phyloP scores from a whole-genome alignment of 2,888 invertebrate species.

The Xanthia icteritia region DNA sequence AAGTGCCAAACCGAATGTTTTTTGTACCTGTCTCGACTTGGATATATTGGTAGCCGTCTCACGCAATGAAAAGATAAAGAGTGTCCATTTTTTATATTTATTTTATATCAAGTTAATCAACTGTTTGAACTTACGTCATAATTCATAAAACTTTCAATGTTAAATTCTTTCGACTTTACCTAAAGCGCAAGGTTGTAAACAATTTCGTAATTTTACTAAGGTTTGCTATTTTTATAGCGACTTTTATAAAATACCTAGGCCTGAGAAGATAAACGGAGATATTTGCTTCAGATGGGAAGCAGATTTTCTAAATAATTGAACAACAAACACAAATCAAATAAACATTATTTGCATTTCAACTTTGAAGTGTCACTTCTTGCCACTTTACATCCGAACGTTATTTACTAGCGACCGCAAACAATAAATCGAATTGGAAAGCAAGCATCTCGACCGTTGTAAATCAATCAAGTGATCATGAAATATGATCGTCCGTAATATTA shows the following conservation, averaged over 20 bases:
- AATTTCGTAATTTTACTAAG: not conserved
- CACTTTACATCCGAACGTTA: conserved; percentile 64
- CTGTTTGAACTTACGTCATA: conserved; percentile 30
- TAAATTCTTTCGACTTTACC: not conserved
- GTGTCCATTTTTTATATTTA: conserved; percentile 44
- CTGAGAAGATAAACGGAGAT: not conserved
- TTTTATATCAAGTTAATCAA: conserved; percentile 49
- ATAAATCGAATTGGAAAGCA: conserved; percentile 86
- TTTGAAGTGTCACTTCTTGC: conserved; percentile 67
- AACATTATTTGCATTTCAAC: conserved; percentile 28
- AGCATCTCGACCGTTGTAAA: conserved; percentile 81
- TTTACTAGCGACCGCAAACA: conserved; percentile 78
- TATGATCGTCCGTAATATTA: conserved; percentile 82
- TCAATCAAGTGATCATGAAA: conserved; percentile 84
- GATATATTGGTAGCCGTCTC: conserved; percentile 63
- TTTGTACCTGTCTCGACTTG: conserved; percentile 60
- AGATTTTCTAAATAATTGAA: not conserved
- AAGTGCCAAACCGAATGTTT: conserved; percentile 62
- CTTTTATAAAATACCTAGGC: not conserved
- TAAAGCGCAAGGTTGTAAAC: not conserved
- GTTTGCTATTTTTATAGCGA: not conserved
- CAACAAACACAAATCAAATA: conserved; percentile 26
- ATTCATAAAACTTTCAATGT: conserved; percentile 36
- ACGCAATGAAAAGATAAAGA: conserved; percentile 60
- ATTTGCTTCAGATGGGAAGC: not conserved